phyloP scores from a whole-genome alignment of 2,797 vertebrate species.

The Calcarius lapponicus region DNA sequence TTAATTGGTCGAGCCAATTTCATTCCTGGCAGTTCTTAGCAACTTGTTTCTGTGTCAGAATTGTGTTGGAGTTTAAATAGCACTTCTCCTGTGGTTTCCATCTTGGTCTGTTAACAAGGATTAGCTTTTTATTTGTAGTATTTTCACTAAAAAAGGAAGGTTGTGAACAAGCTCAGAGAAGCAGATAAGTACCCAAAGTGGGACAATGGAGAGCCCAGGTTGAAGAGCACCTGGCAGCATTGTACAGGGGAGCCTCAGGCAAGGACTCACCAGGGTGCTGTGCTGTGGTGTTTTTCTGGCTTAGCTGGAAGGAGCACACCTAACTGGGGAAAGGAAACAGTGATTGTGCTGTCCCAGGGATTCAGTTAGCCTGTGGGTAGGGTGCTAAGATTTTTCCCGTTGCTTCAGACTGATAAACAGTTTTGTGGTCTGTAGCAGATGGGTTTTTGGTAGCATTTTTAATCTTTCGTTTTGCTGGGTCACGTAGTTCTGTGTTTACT shows the following conservation, averaged over 20 bases:
- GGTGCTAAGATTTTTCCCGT: neutral
- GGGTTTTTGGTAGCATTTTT: neutral
- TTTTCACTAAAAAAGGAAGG: neutral
- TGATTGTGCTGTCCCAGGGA: neutral
- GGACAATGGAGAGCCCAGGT: neutral
- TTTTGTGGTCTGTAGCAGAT: neutral
- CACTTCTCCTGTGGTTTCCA: neutral
- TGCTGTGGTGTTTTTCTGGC: neutral
- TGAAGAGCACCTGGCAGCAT: neutral
- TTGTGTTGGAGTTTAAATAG: neutral
- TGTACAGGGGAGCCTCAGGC: neutral
- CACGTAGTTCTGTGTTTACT: neutral
- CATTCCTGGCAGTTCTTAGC: neutral
- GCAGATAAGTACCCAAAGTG: neutral
- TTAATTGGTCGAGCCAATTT: neutral
- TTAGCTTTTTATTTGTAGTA: neutral
- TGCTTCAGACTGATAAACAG: neutral
- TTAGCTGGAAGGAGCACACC: neutral
- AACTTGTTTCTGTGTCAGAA: neutral
- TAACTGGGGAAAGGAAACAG: neutral
- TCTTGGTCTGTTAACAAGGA: neutral
- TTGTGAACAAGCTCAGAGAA: neutral
- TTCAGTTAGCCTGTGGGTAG: neutral
- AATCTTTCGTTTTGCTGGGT: neutral
- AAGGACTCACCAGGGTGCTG: fast-evolving